A percentile compares a stretch with the other conserved stretches of the same genome.
Conservation (phyloP, 2,888 invertebrate species). For the Thecocarcelia acutangulata region DNA sequence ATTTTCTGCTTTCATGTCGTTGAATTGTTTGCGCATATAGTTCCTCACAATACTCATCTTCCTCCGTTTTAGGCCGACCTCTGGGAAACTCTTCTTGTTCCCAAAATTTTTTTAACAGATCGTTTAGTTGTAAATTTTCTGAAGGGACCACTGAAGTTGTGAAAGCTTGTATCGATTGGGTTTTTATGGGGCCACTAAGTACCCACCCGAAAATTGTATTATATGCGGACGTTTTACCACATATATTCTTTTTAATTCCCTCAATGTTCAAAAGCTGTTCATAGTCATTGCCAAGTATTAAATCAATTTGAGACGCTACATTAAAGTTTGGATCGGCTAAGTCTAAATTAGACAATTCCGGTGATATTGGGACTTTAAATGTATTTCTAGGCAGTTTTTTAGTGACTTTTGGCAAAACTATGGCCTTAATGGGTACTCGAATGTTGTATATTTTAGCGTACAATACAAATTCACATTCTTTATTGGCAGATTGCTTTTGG, state of each 20-base stretch:
- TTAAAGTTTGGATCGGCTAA: background rate
- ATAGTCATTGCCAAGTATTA: background rate
- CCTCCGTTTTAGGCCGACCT: background rate
- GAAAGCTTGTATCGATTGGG: background rate
- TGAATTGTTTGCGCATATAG: background rate
- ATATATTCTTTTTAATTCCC: background rate
- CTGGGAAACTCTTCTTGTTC: background rate
- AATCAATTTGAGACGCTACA: background rate
- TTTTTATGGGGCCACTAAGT: too few species aligned
- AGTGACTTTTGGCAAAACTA: too few species aligned
- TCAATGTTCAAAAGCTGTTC: background rate
- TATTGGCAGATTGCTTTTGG: too few species aligned
- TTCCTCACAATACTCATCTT: slow-evolving; percentile 4
- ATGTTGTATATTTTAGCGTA: too few species aligned
- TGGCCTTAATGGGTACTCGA: too few species aligned
- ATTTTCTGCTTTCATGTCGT: background rate
- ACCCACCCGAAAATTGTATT: too few species aligned
- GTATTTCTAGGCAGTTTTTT: too few species aligned
- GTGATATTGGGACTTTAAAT: too few species aligned
- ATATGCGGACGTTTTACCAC: too few species aligned
- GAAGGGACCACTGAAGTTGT: too few species aligned
- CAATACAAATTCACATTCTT: too few species aligned
- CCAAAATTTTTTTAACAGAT: background rate
- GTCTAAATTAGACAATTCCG: background rate
- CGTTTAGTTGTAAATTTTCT: background rate